Conservation (phyloP, 2,113 vertebrate genomes). For the Limanda limanda region DNA sequence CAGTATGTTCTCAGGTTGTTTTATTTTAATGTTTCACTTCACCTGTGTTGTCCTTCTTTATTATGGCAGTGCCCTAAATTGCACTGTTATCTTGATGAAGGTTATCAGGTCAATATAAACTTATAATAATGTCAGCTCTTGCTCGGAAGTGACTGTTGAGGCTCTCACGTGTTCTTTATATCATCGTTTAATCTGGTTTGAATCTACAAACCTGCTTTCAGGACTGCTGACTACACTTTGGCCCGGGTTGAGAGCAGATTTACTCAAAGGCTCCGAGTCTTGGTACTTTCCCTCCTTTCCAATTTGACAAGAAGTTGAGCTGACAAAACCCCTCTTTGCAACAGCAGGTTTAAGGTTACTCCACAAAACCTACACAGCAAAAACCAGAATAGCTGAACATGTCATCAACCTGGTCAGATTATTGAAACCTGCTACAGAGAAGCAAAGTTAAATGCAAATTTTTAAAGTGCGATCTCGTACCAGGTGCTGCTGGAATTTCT, state of each 20-base stretch:
- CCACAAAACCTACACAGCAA: too few species aligned
- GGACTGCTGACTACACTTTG: too few species aligned
- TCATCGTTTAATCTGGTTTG: too few species aligned
- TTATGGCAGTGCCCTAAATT: background rate
- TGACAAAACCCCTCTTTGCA: background rate
- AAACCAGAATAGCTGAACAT: background rate
- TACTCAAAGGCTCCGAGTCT: background rate
- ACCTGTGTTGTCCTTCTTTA: background rate
- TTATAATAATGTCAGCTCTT: background rate
- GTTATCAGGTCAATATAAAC: background rate
- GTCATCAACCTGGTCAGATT: background rate
- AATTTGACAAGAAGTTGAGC: background rate
- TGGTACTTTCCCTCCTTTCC: background rate
- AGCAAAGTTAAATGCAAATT: constrained; percentile 9
- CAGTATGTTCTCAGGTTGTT: background rate
- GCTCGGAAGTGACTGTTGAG: background rate
- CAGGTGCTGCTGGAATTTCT: constrained; percentile 3
- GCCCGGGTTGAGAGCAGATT: background rate
- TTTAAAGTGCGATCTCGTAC: background rate
- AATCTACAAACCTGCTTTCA: too few species aligned
- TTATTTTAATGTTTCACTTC: background rate
- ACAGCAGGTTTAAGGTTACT: too few species aligned
- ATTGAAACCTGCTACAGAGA: background rate
- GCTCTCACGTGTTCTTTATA: too few species aligned
- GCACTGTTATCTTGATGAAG: background rate